Percentiles rank a stretch among this genome's conserved stretches.
Conservation (phyloP, 2,113 vertebrate species). For the Ciconia boyciana region DNA sequence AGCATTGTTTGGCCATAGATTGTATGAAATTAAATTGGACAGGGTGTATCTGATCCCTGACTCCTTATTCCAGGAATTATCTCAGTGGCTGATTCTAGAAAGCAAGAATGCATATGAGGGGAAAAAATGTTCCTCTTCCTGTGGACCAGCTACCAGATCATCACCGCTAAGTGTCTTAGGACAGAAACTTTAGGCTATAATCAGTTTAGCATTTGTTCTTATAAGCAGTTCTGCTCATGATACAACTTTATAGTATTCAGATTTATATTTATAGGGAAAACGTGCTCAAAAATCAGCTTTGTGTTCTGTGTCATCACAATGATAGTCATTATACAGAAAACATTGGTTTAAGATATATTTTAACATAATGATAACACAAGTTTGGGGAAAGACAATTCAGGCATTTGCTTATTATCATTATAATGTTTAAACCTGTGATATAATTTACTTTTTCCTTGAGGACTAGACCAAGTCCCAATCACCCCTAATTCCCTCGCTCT, state of each 20-base stretch:
- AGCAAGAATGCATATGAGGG: neutral
- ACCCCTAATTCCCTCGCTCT: neutral
- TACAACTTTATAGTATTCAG: neutral
- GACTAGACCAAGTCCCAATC: neutral
- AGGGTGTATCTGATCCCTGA: neutral
- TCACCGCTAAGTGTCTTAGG: accelerated
- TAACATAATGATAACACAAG: neutral
- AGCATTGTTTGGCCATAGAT: neutral
- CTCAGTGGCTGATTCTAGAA: neutral
- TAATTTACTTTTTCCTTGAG: neutral
- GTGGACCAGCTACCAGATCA: neutral
- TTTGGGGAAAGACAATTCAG: neutral
- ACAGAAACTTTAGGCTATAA: neutral
- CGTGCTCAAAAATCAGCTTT: neutral
- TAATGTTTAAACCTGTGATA: neutral
- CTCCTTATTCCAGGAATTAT: neutral
- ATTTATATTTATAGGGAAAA: neutral
- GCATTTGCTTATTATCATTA: neutral
- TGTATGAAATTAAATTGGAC: neutral
- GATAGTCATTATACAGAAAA: neutral
- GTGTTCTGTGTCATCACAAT: neutral
- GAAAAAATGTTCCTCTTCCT: neutral
- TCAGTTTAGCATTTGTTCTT: neutral
- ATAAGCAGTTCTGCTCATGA: neutral
- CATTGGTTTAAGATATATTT: neutral